Evolutionary conservation across 2,113 vertebrate species (phyloP).

Genomic region (Myotis brandtii): DNA sequence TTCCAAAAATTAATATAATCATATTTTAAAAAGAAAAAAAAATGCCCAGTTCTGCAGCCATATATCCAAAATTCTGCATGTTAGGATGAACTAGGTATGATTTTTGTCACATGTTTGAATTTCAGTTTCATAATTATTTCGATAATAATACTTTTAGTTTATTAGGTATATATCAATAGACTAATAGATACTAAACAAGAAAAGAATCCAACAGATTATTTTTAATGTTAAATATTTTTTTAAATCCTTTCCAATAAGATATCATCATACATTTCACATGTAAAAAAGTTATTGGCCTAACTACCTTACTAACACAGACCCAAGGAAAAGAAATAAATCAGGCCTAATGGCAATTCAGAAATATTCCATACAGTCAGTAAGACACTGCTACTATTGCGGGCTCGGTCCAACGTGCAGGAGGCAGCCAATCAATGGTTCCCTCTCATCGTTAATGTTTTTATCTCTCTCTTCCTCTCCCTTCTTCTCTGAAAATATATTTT

Average conservation of each 20-base stretch:
- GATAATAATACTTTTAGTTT: conserved; percentile 35
- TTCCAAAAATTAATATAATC: no score
- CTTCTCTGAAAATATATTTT: no score
- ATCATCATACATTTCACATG: background rate
- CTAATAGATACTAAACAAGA: conserved; percentile 39
- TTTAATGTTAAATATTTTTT: conserved; percentile 46
- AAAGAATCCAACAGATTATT: background rate
- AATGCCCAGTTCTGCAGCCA: no score
- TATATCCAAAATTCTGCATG: no score
- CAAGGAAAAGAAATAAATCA: conserved; percentile 38
- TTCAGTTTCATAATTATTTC: conserved; percentile 18
- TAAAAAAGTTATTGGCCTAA: background rate
- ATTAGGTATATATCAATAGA: background rate
- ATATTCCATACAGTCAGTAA: conserved; percentile 27
- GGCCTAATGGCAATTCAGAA: conserved; percentile 1
- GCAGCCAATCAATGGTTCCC: no score
- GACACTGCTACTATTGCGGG: background rate
- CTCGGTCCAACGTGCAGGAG: no score
- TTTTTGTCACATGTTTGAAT: conserved; percentile 14
- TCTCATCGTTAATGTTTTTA: no score
- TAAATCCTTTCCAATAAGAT: conserved; percentile 17
- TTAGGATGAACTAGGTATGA: background rate
- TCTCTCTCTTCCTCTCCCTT: no score
- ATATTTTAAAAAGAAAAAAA: no score
- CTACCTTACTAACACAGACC: background rate